Evolutionary conservation across 37 sponge, comb jelly and placozoan genomes (phyloP).

Genomic region (Aphrocallistes beatrix): DNA sequence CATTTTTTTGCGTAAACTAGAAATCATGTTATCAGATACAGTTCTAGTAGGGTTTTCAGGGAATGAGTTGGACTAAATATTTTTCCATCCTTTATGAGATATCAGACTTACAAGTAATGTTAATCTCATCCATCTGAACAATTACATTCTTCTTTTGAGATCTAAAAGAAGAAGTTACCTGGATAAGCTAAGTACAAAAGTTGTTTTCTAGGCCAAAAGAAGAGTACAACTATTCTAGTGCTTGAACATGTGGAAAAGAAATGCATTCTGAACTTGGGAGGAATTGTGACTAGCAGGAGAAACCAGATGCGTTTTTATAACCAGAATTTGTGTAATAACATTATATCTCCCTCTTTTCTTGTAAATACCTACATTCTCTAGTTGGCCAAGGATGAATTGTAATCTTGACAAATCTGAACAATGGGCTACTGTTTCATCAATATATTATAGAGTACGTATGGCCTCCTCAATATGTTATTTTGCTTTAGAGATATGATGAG

Average conservation of each 20-base stretch:
- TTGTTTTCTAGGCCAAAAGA: conserved; percentile 1
- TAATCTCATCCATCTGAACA: neutral
- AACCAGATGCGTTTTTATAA: neutral
- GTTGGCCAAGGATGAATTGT: neutral
- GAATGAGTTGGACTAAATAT: neutral
- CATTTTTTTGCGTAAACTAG: neutral
- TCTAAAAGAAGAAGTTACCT: neutral
- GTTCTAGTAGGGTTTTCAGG: conserved; percentile 10
- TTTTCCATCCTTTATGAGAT: neutral
- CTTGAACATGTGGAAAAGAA: neutral
- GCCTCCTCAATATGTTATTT: neutral
- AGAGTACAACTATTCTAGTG: conserved; percentile 3
- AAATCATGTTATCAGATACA: neutral
- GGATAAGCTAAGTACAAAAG: conserved; percentile 1
- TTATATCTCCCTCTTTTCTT: neutral
- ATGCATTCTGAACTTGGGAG: neutral
- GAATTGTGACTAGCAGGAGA: neutral
- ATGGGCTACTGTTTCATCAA: neutral
- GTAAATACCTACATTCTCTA: neutral
- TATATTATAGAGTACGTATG: neutral
- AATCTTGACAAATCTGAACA: neutral
- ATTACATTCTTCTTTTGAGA: neutral
- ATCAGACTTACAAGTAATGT: neutral
- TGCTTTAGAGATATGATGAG: too few relatives aligned
- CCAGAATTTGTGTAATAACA: conserved; percentile 5